These are phyloP conservation scores for Leptonema lineaticorne DNA, from an alignment of 1,140 invertebrate genomes.

Conservation along the genomic window DNA sequence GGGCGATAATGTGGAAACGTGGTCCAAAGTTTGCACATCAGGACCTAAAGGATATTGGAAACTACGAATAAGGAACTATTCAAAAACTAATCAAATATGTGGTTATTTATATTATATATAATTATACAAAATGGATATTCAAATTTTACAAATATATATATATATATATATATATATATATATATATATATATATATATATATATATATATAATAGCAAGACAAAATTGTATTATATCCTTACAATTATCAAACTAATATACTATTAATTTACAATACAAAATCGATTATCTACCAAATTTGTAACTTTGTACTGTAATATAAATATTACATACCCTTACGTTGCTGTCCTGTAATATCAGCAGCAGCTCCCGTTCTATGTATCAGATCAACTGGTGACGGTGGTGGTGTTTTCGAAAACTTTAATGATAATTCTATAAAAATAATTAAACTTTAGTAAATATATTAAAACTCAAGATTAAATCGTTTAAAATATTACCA, in stretches of 20 bases:
- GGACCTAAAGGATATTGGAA: constrained; percentile 30
- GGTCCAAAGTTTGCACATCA: constrained; percentile 27
- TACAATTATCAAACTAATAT: no score
- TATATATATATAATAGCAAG: no score
- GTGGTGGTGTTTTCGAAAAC: constrained; percentile 56
- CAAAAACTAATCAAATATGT: no score
- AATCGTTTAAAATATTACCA: constrained; percentile 42
- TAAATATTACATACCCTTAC: constrained; percentile 46
- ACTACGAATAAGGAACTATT: constrained; percentile 5
- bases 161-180: no score
- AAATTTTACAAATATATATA: no score
- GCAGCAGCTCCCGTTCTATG: constrained; percentile 47
- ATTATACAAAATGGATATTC: no score
- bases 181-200: no score
- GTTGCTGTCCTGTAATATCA: constrained; percentile 47
- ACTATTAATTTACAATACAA: no score
- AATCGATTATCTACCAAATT: no score
- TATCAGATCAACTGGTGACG: constrained; percentile 55
- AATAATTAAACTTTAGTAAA: constrained; percentile 4
- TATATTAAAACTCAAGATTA: background rate
- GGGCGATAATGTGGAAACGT: constrained; percentile 30
- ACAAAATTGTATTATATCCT: no score
- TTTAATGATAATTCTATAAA: constrained; percentile 52
- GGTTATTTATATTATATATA: no score
- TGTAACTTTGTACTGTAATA: no score